These are phyloP conservation scores for Himalopsyche phryganea DNA, from an alignment of 1,140 invertebrate species.

Conservation along the genomic window DNA sequence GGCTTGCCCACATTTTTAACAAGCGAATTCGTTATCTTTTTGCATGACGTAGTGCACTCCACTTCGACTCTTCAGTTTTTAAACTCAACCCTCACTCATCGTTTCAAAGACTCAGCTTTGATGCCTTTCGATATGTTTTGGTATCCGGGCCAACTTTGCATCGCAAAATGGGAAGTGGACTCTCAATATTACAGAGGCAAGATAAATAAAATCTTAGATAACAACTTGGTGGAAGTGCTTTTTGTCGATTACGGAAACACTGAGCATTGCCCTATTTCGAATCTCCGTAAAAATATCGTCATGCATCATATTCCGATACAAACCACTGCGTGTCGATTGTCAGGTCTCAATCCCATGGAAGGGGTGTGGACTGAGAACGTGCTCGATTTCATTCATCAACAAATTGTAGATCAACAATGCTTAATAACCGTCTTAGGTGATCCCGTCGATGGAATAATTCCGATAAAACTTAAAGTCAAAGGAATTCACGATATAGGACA, in stretches of 20 bases:
- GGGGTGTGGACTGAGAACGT: conserved; percentile 38
- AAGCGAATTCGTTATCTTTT: conserved; percentile 52
- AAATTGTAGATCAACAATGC: conserved; percentile 23
- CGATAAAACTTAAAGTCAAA: conserved; percentile 17
- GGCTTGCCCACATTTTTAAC: conserved; percentile 57
- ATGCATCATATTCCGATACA: conserved; percentile 58
- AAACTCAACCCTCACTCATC: conserved; percentile 47
- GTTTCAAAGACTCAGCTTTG: conserved; percentile 46
- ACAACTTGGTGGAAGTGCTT: conserved; percentile 47
- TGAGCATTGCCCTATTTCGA: conserved; percentile 48
- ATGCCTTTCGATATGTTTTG: conserved; percentile 50
- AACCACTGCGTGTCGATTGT: conserved; percentile 47
- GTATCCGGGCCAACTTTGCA: conserved; percentile 59
- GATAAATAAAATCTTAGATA: conserved; percentile 45
- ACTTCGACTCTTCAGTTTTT: conserved; percentile 51
- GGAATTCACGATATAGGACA: conserved; percentile 11
- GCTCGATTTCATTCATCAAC: conserved; percentile 22
- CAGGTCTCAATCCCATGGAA: conserved; percentile 44
- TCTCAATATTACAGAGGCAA: conserved; percentile 60
- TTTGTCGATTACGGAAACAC: conserved; percentile 66
- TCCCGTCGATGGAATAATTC: conserved; percentile 10
- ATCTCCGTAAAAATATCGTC: conserved; percentile 57
- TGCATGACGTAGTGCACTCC: conserved; percentile 47
- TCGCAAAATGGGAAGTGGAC: conserved; percentile 60
- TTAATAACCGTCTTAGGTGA: conserved; percentile 7